A percentile compares a stretch with the other conserved stretches of the same genome.
These are phyloP conservation scores for Entosphenus tridentatus DNA, from an alignment of 2,113 vertebrate genomes.

Conservation along the genomic window DNA sequence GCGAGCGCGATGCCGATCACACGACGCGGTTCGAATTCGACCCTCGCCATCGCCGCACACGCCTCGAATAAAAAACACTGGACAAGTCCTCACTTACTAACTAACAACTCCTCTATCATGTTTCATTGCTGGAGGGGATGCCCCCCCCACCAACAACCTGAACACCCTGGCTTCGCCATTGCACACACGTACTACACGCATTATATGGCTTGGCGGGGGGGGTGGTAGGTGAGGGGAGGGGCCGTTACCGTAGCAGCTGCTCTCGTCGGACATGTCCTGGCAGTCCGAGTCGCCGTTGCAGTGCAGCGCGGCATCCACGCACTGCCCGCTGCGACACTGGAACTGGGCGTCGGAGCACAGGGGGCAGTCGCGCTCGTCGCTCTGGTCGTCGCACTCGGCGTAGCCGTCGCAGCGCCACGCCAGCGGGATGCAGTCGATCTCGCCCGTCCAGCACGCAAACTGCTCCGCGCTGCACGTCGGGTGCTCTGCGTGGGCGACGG, in stretches of 20 bases:
- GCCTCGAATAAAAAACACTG: too few species aligned
- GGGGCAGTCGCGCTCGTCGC: conserved; percentile 73
- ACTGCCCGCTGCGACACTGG: conserved; percentile 81
- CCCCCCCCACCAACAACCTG: background rate
- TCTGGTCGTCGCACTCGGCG: conserved; percentile 68
- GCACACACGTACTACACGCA: background rate
- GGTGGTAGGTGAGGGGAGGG: too few species aligned
- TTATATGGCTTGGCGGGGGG: too few species aligned
- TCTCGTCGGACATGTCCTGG: conserved; percentile 79
- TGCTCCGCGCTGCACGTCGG: conserved; percentile 89
- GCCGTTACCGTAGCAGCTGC: conserved; percentile 54
- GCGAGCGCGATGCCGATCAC: too few species aligned
- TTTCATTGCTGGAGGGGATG: too few species aligned
- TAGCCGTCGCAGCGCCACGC: conserved; percentile 80
- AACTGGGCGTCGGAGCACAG: conserved; percentile 64
- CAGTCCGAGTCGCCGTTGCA: conserved; percentile 78
- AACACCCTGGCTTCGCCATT: background rate
- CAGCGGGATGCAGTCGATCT: conserved; percentile 86
- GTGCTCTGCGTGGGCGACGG: conserved; percentile 34
- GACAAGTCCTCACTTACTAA: too few species aligned
- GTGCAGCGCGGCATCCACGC: conserved; percentile 39
- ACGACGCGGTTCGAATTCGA: too few species aligned
- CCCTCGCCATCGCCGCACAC: too few species aligned
- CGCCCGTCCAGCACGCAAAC: conserved; percentile 74
- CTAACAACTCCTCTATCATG: too few species aligned